phyloP scores from a whole-genome alignment of 1,140 invertebrate genomes.

The Acromyrmex charruanus region DNA sequence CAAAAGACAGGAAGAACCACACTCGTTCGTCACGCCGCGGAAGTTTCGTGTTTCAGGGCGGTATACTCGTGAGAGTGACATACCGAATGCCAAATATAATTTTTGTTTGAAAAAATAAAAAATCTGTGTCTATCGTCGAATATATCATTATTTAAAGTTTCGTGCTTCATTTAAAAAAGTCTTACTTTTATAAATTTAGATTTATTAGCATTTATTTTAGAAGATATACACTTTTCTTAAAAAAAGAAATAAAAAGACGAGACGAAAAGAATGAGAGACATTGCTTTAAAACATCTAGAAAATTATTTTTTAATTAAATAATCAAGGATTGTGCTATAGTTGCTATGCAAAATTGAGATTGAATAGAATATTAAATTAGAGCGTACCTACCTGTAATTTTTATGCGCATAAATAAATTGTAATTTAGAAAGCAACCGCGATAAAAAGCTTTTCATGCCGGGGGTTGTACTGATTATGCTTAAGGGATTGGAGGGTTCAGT shows the following conservation, averaged over 20 bases:
- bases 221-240: background rate
- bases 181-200: background rate
- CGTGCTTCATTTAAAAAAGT: background rate
- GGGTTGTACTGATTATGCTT: conserved; percentile 53
- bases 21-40: conserved; percentile 75
- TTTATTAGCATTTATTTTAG: background rate
- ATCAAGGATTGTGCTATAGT: background rate
- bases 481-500: conserved; percentile 52
- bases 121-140: background rate
- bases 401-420: conserved; percentile 60
- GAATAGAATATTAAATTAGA: conserved; percentile 28
- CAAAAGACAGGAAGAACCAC: conserved; percentile 69
- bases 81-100: conserved; percentile 64
- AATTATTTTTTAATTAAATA: background rate
- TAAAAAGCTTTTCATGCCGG: conserved; percentile 59
- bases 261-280: background rate
- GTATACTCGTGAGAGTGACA: conserved; percentile 67
- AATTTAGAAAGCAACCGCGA: conserved; percentile 59
- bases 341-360: background rate
- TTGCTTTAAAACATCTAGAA: background rate
- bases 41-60: conserved; percentile 83
- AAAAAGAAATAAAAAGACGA: background rate
- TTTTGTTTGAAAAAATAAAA: conserved; percentile 50
- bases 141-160: background rate
- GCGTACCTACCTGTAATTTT: conserved; percentile 23